phyloP scores from a whole-genome alignment of 1,140 invertebrate species.

The Cylas formicarius region DNA sequence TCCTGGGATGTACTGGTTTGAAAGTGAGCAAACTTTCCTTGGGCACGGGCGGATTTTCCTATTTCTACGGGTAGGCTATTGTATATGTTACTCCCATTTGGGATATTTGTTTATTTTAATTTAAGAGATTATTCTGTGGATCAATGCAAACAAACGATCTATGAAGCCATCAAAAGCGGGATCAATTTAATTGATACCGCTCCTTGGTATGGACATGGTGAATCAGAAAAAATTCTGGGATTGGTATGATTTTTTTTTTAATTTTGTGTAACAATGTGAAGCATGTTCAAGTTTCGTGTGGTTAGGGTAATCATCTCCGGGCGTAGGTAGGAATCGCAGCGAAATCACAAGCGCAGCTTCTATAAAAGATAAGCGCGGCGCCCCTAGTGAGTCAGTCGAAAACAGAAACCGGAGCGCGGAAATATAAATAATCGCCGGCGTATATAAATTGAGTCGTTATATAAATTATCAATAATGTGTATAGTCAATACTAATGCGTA shows the following conservation, averaged over 20 bases:
- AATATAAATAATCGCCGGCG: too few species aligned
- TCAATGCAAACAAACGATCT: slow-evolving; percentile 62
- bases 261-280: too few species aligned
- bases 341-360: slow-evolving; percentile 6
- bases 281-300: slow-evolving; percentile 20
- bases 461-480: too few species aligned
- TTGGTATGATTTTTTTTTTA: too few species aligned
- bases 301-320: slow-evolving; percentile 1
- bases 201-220: slow-evolving; percentile 86
- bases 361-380: slow-evolving; percentile 7
- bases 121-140: slow-evolving; percentile 49
- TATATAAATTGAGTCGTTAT: too few species aligned
- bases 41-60: slow-evolving; percentile 49
- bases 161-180: slow-evolving; percentile 64
- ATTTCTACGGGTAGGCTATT: slow-evolving; percentile 49
- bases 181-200: slow-evolving; percentile 90
- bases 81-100: slow-evolving; percentile 2
- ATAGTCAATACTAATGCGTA: too few species aligned
- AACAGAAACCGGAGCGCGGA: too few species aligned
- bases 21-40: slow-evolving; percentile 50
- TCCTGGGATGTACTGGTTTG: slow-evolving; percentile 50
- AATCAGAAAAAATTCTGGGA: slow-evolving; percentile 71
- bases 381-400: not conserved
- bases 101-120: slow-evolving; percentile 8
- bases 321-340: too few species aligned